phyloP scores from a whole-genome alignment of 2,888 invertebrate genomes.

The Amblyteles armatorius region DNA sequence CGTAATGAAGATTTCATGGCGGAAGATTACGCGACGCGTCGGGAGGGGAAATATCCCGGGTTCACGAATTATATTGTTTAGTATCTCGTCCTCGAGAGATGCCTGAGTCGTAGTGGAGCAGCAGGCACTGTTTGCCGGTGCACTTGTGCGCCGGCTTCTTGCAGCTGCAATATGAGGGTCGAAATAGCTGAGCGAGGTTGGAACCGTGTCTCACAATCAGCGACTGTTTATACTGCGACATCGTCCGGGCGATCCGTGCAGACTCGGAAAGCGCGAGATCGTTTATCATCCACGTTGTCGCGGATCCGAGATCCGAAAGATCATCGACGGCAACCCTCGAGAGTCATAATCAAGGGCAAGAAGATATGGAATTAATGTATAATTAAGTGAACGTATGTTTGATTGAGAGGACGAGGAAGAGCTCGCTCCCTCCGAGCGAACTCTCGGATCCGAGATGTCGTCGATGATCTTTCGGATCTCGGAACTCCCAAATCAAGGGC shows the following conservation, averaged over 20 bases:
- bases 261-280: background rate
- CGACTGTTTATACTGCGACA: background rate
- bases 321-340: background rate
- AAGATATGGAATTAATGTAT: slow-evolving; percentile 7
- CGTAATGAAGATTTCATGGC: slow-evolving; percentile 35
- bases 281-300: background rate
- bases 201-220: background rate
- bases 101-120: slow-evolving; percentile 22
- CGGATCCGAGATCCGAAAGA: background rate
- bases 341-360: background rate
- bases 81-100: slow-evolving; percentile 26
- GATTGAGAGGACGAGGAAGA: too few species aligned
- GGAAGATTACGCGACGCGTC: slow-evolving; percentile 39
- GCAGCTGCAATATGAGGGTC: slow-evolving; percentile 1
- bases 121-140: background rate
- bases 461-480: background rate
- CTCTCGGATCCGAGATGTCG: too few species aligned
- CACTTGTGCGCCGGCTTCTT: slow-evolving; percentile 3
- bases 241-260: background rate
- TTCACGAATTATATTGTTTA: slow-evolving; percentile 63
- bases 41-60: slow-evolving; percentile 26
- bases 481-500: background rate
- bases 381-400: too few species aligned
- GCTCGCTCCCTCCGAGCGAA: too few species aligned
- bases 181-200: slow-evolving; percentile 31